A percentile compares a stretch with the other conserved stretches of the same genome.
Evolutionary conservation across 1,140 invertebrate genomes (phyloP).

Genomic region (Bombus sylvicola): DNA sequence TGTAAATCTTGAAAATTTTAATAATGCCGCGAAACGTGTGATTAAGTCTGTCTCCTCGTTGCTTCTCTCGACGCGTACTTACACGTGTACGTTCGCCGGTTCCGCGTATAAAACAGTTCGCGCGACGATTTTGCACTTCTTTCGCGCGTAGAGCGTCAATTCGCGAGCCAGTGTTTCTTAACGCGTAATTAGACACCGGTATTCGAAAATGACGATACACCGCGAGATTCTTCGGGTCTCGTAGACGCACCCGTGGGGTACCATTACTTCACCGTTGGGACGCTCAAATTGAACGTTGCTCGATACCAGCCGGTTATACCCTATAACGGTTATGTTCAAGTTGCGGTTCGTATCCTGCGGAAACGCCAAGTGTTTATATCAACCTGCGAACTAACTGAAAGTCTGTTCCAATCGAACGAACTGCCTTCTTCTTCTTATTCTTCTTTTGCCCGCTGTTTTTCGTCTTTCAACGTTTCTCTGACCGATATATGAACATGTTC

Average conservation of each 20-base stretch:
- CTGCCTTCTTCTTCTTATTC: too few species aligned
- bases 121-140: slow-evolving; percentile 6
- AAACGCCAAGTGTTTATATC: slow-evolving; percentile 70
- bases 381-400: slow-evolving; percentile 52
- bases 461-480: not conserved
- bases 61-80: not conserved
- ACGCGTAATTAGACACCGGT: slow-evolving; percentile 69
- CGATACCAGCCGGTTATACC: slow-evolving; percentile 52
- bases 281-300: slow-evolving; percentile 64
- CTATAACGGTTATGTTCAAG: slow-evolving; percentile 68
- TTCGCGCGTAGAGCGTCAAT: slow-evolving; percentile 33
- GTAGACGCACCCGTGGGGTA: slow-evolving; percentile 57
- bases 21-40: slow-evolving; percentile 26
- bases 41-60: slow-evolving; percentile 13
- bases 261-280: slow-evolving; percentile 61
- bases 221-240: slow-evolving; percentile 41
- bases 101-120: not conserved
- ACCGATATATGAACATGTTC: not conserved
- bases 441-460: not conserved
- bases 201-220: slow-evolving; percentile 58
- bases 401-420: too few species aligned
- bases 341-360: slow-evolving; percentile 73
- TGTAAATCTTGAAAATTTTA: slow-evolving; percentile 36
- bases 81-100: not conserved
- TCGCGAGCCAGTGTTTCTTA: slow-evolving; percentile 10